Base-by-base conservation (phyloP, 2,888 invertebrate species). In the Pedicia rivosa region DNA sequence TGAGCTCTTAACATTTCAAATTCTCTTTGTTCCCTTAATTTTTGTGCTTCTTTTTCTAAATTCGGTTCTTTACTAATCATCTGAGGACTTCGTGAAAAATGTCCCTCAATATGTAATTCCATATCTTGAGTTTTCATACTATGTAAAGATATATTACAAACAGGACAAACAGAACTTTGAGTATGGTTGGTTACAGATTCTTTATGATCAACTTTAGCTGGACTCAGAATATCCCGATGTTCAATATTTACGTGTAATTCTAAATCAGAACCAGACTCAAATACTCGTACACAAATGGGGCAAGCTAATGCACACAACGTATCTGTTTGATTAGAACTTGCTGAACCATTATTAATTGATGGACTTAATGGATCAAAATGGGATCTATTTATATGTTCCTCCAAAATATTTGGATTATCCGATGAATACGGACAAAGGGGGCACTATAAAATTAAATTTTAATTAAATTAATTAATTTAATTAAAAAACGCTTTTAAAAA, bases 181-280 rank as follows among this genome's bases (percentile, higher is more conserved):
- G 43, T 44, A 32, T 39, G 39, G 27, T 37, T 19, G 12, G 57
- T 55, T 42, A 55, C 54, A 19, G 55, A 54, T 24, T 43, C 41
- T 32, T 43, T 44, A 17, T 42, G 36, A 40, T 44, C 46, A 29
- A 44, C 40, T 34, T 48, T 49, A 2, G 48, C 51, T 17, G 51
- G 51, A 40, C 50, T 50, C 37, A 51, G 44, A 33, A 51, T 62
- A 43, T 51, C 51, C 32, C 50, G 47, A 40, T 87, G 86, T 50
- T 82, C 83, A 39, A 81, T 78, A 61, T 86, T 86, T 2, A 87
- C 84, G 53, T 88, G 88, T 35, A 83, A 60, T 57, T 86, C 84
- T 35, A 87, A 69, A 54, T 83, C 82, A 3, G 78, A 72, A n/a
- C 75, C 73, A 47, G 74, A 74, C 32, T 70, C 66, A 52, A 81